These are phyloP conservation scores for Dufourea novaeangliae DNA, from an alignment of 1,140 invertebrate genomes.

Conservation along the genomic window DNA sequence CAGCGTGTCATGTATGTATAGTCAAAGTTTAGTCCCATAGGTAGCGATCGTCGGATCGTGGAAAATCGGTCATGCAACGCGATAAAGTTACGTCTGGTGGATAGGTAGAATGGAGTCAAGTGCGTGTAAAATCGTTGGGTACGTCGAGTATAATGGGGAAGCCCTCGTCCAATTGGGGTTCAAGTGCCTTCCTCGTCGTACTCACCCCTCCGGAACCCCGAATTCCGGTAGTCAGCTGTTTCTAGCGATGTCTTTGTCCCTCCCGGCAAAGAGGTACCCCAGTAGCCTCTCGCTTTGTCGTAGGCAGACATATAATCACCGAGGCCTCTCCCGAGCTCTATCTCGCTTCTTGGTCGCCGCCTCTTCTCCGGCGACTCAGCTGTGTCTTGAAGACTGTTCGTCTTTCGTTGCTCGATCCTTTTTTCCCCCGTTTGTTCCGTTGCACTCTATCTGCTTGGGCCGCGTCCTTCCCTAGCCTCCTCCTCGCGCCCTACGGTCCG, in stretches of 20 bases:
- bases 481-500: conserved; percentile 57
- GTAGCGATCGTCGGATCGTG: conserved; percentile 29
- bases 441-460: conserved; percentile 26
- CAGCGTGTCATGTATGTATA: no score
- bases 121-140: conserved; percentile 81
- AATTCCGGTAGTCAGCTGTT: conserved; percentile 82
- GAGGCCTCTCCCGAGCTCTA: conserved; percentile 25
- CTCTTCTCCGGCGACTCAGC: conserved; percentile 52
- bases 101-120: conserved; percentile 81
- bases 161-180: conserved; percentile 77
- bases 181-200: conserved; percentile 72
- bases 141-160: conserved; percentile 75
- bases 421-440: conserved; percentile 23
- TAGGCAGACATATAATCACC: conserved; percentile 63
- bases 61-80: conserved; percentile 57
- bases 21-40: neutral
- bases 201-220: conserved; percentile 78
- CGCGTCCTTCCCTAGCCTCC: conserved; percentile 32
- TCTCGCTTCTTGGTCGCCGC: conserved; percentile 37
- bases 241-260: conserved; percentile 70
- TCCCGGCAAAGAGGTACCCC: conserved; percentile 37
- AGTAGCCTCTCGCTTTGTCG: conserved; percentile 56
- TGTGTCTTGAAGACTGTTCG: conserved; percentile 28
- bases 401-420: conserved; percentile 37
- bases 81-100: conserved; percentile 64